Evolutionary conservation across 2,888 invertebrate species (phyloP).

Genomic region (Rhimphoctona megacephalus): DNA sequence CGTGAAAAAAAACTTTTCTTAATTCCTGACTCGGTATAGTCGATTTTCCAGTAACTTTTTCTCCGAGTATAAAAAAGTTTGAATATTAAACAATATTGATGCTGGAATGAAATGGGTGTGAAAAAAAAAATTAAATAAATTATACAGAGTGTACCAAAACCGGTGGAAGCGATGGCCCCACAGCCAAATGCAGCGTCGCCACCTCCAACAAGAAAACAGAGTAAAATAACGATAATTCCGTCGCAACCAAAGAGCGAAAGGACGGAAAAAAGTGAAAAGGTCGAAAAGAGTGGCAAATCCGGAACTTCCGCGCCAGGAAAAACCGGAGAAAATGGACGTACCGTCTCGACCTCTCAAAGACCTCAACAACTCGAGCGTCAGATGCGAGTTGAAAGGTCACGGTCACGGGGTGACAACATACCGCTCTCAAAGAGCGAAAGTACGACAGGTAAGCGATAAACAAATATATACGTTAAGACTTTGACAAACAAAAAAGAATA

Average conservation of each 20-base stretch:
- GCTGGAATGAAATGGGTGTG: background rate
- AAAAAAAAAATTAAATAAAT: conserved; percentile 34
- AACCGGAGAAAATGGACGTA: conserved; percentile 81
- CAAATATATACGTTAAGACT: background rate
- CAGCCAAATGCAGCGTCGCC: conserved; percentile 68
- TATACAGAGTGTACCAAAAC: conserved; percentile 81
- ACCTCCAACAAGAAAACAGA: conserved; percentile 80
- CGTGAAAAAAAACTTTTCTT: background rate
- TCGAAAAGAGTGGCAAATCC: conserved; percentile 49
- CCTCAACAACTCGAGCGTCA: conserved; percentile 83
- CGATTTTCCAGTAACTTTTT: background rate
- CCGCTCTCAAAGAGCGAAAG: conserved; percentile 82
- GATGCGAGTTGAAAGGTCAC: conserved; percentile 82
- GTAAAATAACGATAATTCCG: conserved; percentile 85
- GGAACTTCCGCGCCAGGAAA: conserved; percentile 72
- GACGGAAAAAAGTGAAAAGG: conserved; percentile 25
- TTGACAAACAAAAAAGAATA: background rate
- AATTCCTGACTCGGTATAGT: background rate
- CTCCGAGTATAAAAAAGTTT: background rate
- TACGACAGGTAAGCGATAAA: conserved; percentile 79
- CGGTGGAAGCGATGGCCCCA: conserved; percentile 74
- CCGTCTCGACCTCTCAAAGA: conserved; percentile 78
- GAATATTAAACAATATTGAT: background rate
- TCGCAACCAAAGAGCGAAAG: conserved; percentile 81
- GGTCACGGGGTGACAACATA: conserved; percentile 80